Evolutionary conservation across 2,797 vertebrate genomes (phyloP).

Genomic region (Dendrocincla tyrannina): DNA sequence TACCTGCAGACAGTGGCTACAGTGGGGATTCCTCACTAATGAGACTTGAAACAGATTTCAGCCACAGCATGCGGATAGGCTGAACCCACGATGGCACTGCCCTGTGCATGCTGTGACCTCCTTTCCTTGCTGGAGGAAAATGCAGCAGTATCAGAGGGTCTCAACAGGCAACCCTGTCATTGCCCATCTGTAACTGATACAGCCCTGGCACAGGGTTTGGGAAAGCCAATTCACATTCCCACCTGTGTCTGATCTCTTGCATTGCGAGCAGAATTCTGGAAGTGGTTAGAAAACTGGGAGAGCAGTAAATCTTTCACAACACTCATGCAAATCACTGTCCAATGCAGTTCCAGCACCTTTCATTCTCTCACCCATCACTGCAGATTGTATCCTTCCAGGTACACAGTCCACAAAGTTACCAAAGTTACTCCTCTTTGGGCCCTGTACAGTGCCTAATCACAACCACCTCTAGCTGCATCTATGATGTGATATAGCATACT

Average conservation of each 20-base stretch:
- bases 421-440: neutral
- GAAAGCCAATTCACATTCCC: neutral
- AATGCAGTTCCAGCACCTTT: neutral
- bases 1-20: neutral
- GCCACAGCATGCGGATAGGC: neutral
- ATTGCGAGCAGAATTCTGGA: neutral
- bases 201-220: neutral
- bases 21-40: neutral
- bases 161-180: neutral
- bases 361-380: neutral
- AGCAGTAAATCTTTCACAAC: neutral
- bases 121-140: neutral
- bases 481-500: fast-evolving
- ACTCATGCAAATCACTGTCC: neutral
- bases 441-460: neutral
- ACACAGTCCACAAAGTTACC: neutral
- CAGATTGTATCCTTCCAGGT: neutral
- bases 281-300: neutral
- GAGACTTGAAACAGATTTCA: neutral
- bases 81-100: neutral
- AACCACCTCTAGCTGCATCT: neutral
- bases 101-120: neutral
- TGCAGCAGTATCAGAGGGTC: neutral
- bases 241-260: neutral
- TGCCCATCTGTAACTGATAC: neutral